Evolutionary conservation across 2,113 vertebrate species (phyloP).

Genomic region (Indicator maculatus): DNA sequence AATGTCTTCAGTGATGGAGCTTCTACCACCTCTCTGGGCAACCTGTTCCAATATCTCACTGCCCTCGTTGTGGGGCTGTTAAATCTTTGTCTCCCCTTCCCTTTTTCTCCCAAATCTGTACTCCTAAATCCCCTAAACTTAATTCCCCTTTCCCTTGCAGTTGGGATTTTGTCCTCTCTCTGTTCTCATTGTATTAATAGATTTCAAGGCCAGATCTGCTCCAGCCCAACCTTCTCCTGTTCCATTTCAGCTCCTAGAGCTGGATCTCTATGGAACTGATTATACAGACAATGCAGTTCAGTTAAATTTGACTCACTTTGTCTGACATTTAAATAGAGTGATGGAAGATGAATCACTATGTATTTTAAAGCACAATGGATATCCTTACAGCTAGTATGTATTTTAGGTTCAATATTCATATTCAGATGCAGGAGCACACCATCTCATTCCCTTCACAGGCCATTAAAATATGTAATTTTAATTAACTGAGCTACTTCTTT

Average conservation of each 20-base stretch:
- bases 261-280: neutral
- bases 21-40: no score
- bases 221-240: neutral
- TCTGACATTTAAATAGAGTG: neutral
- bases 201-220: neutral
- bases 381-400: slow-evolving; percentile 33
- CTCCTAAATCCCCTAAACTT: neutral
- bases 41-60: no score
- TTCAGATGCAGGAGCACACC: neutral
- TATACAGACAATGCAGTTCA: neutral
- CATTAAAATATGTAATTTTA: slow-evolving; percentile 67
- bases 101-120: neutral
- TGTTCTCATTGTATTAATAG: neutral
- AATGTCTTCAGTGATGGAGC: no score
- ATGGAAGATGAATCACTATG: neutral
- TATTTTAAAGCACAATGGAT: slow-evolving; percentile 7
- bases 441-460: slow-evolving; percentile 44
- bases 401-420: neutral
- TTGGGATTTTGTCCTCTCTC: neutral
- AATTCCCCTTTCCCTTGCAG: neutral
- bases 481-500: slow-evolving; percentile 56
- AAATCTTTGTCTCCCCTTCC: neutral
- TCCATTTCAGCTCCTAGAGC: neutral
- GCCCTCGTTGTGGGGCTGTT: neutral
- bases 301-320: neutral